Evolutionary conservation across 1,140 invertebrate genomes (phyloP).

Genomic region (Cydia fagiglandana): DNA sequence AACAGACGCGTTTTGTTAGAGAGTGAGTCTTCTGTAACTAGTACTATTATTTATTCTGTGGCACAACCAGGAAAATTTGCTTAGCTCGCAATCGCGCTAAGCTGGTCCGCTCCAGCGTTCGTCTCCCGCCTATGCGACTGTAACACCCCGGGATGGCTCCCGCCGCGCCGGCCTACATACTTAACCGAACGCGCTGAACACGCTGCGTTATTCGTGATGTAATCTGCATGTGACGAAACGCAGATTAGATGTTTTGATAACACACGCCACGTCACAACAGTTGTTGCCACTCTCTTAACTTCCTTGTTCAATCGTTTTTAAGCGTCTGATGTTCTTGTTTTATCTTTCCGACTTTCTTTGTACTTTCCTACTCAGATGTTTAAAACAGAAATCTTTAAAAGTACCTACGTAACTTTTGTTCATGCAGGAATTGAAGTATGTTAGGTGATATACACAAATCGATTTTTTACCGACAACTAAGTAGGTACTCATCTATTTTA

Average conservation of each 20-base stretch:
- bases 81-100: too few species aligned
- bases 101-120: too few species aligned
- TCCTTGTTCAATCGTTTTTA: slow-evolving; percentile 3
- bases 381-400: not conserved
- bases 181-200: slow-evolving; percentile 42
- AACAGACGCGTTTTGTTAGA: too few species aligned
- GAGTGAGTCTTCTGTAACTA: too few species aligned
- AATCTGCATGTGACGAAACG: slow-evolving; percentile 69
- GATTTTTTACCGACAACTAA: too few species aligned
- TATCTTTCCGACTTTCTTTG: not conserved
- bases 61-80: too few species aligned
- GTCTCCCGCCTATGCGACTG: too few species aligned
- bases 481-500: too few species aligned
- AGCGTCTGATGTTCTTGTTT: not conserved
- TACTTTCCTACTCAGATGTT: slow-evolving; percentile 1
- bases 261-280: slow-evolving; percentile 45
- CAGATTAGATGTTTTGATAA: slow-evolving; percentile 55
- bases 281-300: slow-evolving; percentile 19
- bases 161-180: slow-evolving; percentile 71
- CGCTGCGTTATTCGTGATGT: slow-evolving; percentile 60
- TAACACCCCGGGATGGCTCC: slow-evolving; percentile 58
- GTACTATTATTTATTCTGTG: too few species aligned
- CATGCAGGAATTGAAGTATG: too few species aligned
- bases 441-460: too few species aligned
- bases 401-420: not conserved